These are phyloP conservation scores for Drosophila sulfurigaster DNA, from an alignment of 1,140 invertebrate species.

Conservation along the genomic window DNA sequence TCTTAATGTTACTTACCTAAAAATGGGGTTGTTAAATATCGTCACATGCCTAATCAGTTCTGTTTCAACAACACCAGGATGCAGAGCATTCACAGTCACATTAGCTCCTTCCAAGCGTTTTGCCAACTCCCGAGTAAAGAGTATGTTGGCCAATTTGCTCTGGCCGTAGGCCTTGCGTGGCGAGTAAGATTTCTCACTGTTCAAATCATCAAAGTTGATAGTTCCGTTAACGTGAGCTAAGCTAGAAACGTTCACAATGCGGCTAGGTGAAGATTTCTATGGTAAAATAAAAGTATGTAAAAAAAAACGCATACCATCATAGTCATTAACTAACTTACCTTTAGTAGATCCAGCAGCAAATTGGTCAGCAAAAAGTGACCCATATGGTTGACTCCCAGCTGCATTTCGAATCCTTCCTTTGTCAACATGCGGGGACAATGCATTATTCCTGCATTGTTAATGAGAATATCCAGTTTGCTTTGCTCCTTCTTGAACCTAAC, in stretches of 20 bases:
- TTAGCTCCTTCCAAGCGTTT: constrained; percentile 89
- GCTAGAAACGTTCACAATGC: constrained; percentile 92
- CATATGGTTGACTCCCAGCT: constrained; percentile 94
- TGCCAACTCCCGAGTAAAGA: constrained; percentile 93
- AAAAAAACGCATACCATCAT: not conserved
- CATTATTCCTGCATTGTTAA: constrained; percentile 97
- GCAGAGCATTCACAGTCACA: constrained; percentile 92
- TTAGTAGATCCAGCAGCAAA: constrained; percentile 91
- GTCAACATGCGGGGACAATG: constrained; percentile 89
- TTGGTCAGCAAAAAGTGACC: constrained; percentile 95
- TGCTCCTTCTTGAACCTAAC: constrained; percentile 88
- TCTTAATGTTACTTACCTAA: constrained; percentile 49
- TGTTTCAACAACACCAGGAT: constrained; percentile 95
- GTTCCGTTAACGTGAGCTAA: constrained; percentile 89
- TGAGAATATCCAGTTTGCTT: constrained; percentile 90
- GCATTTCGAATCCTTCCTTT: constrained; percentile 94
- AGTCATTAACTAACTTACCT: constrained; percentile 85
- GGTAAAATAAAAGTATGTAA: not conserved
- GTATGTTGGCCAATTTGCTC: constrained; percentile 95
- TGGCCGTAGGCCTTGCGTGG: constrained; percentile 90
- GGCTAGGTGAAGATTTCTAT: constrained; percentile 90
- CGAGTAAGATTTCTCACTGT: constrained; percentile 90
- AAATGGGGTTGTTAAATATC: constrained; percentile 87
- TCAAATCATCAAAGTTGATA: constrained; percentile 91
- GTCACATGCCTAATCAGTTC: constrained; percentile 91